Evolutionary conservation across 2,797 vertebrate genomes (phyloP).

Genomic region (Leuciscus waleckii): DNA sequence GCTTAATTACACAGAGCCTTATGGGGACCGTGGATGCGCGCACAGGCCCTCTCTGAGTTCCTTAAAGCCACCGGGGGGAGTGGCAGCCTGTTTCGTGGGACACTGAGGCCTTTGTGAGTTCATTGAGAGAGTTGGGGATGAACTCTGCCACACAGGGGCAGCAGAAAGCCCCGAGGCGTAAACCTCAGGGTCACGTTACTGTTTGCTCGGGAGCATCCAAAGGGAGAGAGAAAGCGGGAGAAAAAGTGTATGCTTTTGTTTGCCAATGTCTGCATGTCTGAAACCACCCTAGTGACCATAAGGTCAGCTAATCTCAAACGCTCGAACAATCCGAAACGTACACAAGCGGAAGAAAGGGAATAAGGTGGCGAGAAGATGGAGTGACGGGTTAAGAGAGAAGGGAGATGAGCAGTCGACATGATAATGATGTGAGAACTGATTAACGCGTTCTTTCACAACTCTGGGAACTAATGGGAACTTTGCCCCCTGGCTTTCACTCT

Average conservation of each 20-base stretch:
- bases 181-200: slow-evolving; percentile 37
- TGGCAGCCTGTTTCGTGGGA: slow-evolving; percentile 25
- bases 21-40: slow-evolving; percentile 44
- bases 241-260: slow-evolving; percentile 54
- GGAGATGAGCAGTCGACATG: slow-evolving; percentile 78
- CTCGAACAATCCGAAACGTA: slow-evolving; percentile 79
- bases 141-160: slow-evolving; percentile 59
- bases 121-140: slow-evolving; percentile 31
- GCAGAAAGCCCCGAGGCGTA: slow-evolving; percentile 58
- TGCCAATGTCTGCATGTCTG: slow-evolving; percentile 44
- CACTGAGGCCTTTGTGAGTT: slow-evolving; percentile 58
- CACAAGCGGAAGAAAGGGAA: slow-evolving; percentile 75
- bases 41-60: neutral
- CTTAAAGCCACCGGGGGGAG: slow-evolving; percentile 24
- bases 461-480: slow-evolving; percentile 73
- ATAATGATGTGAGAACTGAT: slow-evolving; percentile 81
- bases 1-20: slow-evolving; percentile 70
- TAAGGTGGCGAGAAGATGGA: slow-evolving; percentile 62
- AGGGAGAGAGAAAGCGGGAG: slow-evolving; percentile 16
- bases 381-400: slow-evolving; percentile 55
- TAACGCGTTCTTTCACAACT: slow-evolving; percentile 74
- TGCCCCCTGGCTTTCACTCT: slow-evolving; percentile 39
- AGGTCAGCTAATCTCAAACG: slow-evolving; percentile 85
- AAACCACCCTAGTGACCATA: slow-evolving; percentile 75
- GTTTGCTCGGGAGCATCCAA: slow-evolving; percentile 48